These are phyloP conservation scores for Steinernema hermaphroditum DNA, from an alignment of 2,888 invertebrate genomes.

Conservation along the genomic window DNA sequence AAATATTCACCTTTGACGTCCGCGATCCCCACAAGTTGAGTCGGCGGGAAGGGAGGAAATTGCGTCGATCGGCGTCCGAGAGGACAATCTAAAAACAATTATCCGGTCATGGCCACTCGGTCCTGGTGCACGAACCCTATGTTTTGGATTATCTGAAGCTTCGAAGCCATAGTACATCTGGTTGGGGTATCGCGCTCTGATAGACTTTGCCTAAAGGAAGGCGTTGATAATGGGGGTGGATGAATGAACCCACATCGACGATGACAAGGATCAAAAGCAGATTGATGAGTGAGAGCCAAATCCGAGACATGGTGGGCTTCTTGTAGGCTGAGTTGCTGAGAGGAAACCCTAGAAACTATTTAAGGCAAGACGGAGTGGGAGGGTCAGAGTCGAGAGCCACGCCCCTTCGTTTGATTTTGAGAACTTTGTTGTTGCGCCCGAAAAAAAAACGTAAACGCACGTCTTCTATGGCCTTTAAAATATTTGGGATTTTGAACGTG, in stretches of 20 bases:
- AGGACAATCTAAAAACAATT: neutral
- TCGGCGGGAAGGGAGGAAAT: conserved; percentile 4
- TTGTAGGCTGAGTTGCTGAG: neutral
- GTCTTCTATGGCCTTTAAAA: too few species aligned
- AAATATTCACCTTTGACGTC: conserved; percentile 23
- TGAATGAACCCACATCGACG: neutral
- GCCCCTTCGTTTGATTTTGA: too few species aligned
- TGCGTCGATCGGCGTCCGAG: neutral
- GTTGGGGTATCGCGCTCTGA: neutral
- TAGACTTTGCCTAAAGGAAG: neutral
- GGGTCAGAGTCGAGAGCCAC: too few species aligned
- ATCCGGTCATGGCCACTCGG: neutral
- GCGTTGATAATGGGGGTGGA: neutral
- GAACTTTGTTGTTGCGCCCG: too few species aligned
- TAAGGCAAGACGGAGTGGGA: too few species aligned
- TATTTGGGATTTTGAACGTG: too few species aligned
- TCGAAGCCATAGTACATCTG: neutral
- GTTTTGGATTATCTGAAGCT: neutral
- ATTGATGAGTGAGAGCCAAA: neutral
- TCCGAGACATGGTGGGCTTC: neutral
- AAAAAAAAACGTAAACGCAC: too few species aligned
- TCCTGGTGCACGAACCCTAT: neutral
- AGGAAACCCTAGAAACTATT: too few species aligned
- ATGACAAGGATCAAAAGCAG: neutral
- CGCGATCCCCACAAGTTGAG: conserved; percentile 17